phyloP scores from a whole-genome alignment of 2,888 invertebrate species.

The Kryphioiulus occultus region DNA sequence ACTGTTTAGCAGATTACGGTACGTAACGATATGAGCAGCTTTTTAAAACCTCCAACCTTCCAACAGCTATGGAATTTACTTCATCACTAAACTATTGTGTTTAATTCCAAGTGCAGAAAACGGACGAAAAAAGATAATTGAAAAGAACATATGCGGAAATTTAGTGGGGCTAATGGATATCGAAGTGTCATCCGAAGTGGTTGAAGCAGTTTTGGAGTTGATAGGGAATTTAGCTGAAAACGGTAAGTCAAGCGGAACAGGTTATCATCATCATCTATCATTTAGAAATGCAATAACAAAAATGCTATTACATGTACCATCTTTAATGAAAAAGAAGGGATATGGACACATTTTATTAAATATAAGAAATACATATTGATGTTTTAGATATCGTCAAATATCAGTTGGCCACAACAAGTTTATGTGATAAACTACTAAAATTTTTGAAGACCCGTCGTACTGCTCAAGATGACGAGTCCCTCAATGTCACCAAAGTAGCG shows the following conservation, averaged over 20 bases:
- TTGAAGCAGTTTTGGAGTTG: slow-evolving; percentile 60
- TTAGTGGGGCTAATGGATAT: slow-evolving; percentile 56
- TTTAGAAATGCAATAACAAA: not conserved
- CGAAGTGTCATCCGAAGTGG: slow-evolving; percentile 57
- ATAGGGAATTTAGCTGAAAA: slow-evolving; percentile 60
- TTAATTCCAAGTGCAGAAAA: slow-evolving; percentile 51
- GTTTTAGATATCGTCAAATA: slow-evolving; percentile 75
- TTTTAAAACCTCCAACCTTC: not conserved
- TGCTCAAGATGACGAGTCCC: slow-evolving; percentile 71
- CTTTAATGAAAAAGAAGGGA: too few species aligned
- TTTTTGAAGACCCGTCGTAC: slow-evolving; percentile 76
- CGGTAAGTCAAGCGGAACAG: slow-evolving; percentile 56
- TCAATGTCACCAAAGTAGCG: slow-evolving; percentile 79
- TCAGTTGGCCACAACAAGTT: slow-evolving; percentile 76
- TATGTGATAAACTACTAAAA: slow-evolving; percentile 77
- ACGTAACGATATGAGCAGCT: slow-evolving; percentile 50
- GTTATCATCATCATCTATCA: not conserved
- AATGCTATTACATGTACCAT: too few species aligned
- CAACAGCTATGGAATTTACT: not conserved
- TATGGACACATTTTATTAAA: not conserved
- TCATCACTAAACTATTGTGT: not conserved
- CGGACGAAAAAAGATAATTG: slow-evolving; percentile 55
- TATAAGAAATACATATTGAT: not conserved
- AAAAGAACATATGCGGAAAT: slow-evolving; percentile 54
- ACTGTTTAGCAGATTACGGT: slow-evolving; percentile 67